These are phyloP conservation scores for Drosophila grimshawi DNA, from an alignment of 1,140 invertebrate genomes.

Conservation along the genomic window DNA sequence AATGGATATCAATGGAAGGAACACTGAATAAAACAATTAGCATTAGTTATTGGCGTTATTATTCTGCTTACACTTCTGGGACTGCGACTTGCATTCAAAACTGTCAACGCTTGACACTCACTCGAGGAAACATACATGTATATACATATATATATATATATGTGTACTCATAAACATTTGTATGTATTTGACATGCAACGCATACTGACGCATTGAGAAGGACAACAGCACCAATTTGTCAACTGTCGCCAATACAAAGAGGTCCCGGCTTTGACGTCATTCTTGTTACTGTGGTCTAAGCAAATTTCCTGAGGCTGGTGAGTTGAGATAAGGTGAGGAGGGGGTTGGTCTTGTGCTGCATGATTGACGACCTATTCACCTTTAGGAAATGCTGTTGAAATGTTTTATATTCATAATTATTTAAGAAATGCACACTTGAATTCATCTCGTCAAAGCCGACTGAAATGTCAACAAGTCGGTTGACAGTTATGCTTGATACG, in stretches of 20 bases:
- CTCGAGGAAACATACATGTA: constrained; percentile 10
- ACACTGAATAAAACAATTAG: constrained; percentile 65
- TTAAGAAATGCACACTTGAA: constrained; percentile 80
- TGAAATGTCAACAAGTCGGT: constrained; percentile 72
- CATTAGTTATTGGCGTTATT: constrained; percentile 27
- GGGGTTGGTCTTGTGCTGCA: constrained; percentile 30
- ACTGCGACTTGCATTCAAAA: constrained; percentile 24
- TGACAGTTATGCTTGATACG: constrained; percentile 55
- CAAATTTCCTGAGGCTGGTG: constrained; percentile 27
- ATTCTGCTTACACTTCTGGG: constrained; percentile 12
- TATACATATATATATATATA: constrained; percentile 17
- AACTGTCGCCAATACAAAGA: constrained; percentile 72
- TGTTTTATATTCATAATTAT: constrained; percentile 80
- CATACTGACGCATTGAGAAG: constrained; percentile 59
- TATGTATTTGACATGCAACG: neutral
- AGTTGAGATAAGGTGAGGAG: neutral
- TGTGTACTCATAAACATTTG: neutral
- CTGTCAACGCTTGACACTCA: constrained; percentile 26
- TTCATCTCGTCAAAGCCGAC: constrained; percentile 42
- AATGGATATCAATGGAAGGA: constrained; percentile 44
- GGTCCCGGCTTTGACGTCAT: constrained; percentile 24
- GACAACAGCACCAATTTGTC: constrained; percentile 72
- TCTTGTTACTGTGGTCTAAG: constrained; percentile 26
- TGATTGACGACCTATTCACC: constrained; percentile 75
- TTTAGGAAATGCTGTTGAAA: constrained; percentile 56